Evolutionary conservation across 1,140 invertebrate genomes (phyloP).

Genomic region (Drosophila lowei): DNA sequence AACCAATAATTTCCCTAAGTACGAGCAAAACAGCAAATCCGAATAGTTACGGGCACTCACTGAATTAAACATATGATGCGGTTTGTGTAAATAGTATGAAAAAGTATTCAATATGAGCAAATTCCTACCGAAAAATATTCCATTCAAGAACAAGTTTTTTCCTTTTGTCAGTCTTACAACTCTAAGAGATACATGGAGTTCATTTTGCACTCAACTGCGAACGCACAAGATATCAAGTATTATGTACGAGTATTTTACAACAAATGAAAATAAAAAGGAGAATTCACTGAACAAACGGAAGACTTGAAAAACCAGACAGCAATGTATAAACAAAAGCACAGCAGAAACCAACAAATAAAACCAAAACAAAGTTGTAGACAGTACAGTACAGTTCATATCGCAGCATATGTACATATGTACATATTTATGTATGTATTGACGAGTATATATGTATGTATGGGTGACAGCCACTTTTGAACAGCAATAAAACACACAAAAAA

Average conservation of each 20-base stretch:
- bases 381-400: constrained; percentile 58
- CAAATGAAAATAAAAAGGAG: constrained; percentile 30
- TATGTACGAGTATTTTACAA: constrained; percentile 60
- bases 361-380: constrained; percentile 11
- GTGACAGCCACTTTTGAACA: constrained; percentile 55
- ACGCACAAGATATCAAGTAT: constrained; percentile 72
- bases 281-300: constrained; percentile 68
- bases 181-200: constrained; percentile 33
- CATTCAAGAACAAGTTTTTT: constrained; percentile 31
- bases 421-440: constrained; percentile 4
- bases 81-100: constrained; percentile 68
- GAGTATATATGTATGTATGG: constrained; percentile 22
- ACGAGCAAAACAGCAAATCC: constrained; percentile 24
- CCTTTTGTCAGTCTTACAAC: constrained; percentile 40
- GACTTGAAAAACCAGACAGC: constrained; percentile 66
- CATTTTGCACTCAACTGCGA: constrained; percentile 55
- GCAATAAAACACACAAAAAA: constrained; percentile 42
- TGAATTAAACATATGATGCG: constrained; percentile 5
- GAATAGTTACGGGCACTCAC: constrained; percentile 12
- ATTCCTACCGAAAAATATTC: constrained; percentile 73
- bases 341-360: constrained; percentile 10
- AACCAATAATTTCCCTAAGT: constrained; percentile 25
- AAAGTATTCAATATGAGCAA: constrained; percentile 69
- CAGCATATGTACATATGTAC: constrained; percentile 10
- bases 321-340: constrained; percentile 61